Evolutionary conservation across 2,113 vertebrate species (phyloP).

Genomic region (Vulpes vulpes): DNA sequence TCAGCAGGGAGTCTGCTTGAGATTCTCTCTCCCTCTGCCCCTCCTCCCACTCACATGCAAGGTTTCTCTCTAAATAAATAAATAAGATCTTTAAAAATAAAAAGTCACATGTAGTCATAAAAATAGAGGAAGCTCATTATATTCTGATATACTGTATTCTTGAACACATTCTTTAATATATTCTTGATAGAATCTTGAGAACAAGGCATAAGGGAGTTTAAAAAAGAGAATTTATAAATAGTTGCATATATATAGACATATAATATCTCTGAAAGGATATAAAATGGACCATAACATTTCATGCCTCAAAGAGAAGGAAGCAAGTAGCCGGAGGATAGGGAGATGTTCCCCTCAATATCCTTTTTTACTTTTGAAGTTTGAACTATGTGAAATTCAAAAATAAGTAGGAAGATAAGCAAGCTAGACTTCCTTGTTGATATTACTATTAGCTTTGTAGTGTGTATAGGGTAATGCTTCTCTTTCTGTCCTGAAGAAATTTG

Average conservation of each 20-base stretch:
- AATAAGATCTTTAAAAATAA: background rate
- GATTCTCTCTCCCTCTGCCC: background rate
- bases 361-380: background rate
- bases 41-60: rapidly evolving
- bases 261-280: background rate
- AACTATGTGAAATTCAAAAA: background rate
- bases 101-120: background rate
- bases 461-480: background rate
- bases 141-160: background rate
- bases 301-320: background rate
- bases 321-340: background rate
- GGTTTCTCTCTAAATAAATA: background rate
- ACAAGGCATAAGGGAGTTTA: background rate
- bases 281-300: background rate
- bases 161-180: background rate
- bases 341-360: background rate
- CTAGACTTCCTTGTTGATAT: background rate
- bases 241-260: background rate
- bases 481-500: background rate
- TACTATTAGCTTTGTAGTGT: background rate
- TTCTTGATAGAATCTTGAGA: background rate
- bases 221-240: background rate
- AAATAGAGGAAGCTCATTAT: slow-evolving; percentile 28
- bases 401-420: background rate
- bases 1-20: background rate